These are phyloP conservation scores for Erebia ligea DNA, from an alignment of 2,888 invertebrate species.

Conservation along the genomic window DNA sequence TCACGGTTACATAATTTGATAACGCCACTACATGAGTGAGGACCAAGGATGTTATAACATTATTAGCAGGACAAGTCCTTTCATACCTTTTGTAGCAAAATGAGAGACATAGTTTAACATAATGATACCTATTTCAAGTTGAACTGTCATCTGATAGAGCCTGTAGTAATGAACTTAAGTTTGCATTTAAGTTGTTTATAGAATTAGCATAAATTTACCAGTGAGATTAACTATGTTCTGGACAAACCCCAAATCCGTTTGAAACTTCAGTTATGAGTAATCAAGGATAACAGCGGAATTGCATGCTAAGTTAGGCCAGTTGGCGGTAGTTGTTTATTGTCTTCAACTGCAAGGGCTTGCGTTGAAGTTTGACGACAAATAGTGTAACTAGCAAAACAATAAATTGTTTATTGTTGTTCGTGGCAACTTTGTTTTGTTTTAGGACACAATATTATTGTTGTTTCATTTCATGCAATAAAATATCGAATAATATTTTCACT, in stretches of 20 bases:
- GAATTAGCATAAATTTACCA: neutral
- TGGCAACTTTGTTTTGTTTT: conserved; percentile 5
- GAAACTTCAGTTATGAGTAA: conserved; percentile 7
- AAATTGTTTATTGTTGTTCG: conserved; percentile 6
- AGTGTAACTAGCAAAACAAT: neutral
- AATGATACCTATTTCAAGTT: no score
- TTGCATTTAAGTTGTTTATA: neutral
- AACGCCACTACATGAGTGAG: no score
- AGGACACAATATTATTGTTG: neutral
- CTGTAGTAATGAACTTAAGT: no score
- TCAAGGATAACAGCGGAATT: conserved; percentile 17
- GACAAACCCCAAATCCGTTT: neutral
- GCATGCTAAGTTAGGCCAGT: conserved; percentile 13
- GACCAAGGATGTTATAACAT: no score
- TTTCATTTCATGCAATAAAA: neutral
- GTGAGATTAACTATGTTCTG: neutral
- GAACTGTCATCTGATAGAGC: no score
- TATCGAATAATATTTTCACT: neutral
- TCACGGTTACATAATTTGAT: no score
- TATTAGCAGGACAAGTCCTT: no score
- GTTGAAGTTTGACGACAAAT: conserved; percentile 14
- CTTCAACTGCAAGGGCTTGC: conserved; percentile 14
- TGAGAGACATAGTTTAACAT: no score
- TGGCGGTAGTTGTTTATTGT: conserved; percentile 12
- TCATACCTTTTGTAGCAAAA: no score